A percentile compares a stretch with the other conserved stretches of the same genome.
Evolutionary conservation across 2,797 vertebrate genomes (phyloP).

Genomic region (Sarcophilus harrisii): DNA sequence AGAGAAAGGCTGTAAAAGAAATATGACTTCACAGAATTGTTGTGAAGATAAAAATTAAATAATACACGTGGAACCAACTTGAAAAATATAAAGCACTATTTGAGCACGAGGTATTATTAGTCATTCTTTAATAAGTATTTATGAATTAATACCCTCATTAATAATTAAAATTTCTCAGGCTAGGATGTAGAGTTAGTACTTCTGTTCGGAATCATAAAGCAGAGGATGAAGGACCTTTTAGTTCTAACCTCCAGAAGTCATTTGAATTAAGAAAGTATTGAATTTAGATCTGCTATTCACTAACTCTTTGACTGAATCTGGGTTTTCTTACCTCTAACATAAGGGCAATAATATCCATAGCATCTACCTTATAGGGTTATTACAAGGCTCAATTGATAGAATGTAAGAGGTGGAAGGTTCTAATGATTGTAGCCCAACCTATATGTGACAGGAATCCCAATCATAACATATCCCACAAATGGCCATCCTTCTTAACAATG

Average conservation of each 20-base stretch:
- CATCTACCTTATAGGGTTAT: not conserved
- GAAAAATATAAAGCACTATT: not conserved
- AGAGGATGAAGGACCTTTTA: not conserved
- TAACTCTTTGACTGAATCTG: not conserved
- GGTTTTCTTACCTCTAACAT: not conserved
- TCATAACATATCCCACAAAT: not conserved
- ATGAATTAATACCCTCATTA: not conserved
- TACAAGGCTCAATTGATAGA: not conserved
- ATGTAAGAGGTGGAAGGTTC: not conserved
- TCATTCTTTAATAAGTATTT: not conserved
- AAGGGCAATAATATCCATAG: not conserved
- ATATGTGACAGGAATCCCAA: not conserved
- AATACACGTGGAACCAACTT: not conserved
- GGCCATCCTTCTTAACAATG: not conserved
- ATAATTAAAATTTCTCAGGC: not conserved
- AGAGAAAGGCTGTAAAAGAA: constrained; percentile 8
- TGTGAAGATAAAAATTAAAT: not conserved
- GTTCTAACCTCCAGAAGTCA: not conserved
- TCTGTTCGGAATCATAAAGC: not conserved
- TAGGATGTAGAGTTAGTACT: not conserved
- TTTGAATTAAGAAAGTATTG: not conserved
- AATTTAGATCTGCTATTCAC: not conserved
- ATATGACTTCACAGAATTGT: not conserved
- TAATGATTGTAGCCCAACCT: not conserved
- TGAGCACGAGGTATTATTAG: not conserved